Percentiles rank a stretch among this genome's conserved stretches.
phyloP scores from a whole-genome alignment of 2,888 invertebrate genomes.

The Polyommatus icarus region DNA sequence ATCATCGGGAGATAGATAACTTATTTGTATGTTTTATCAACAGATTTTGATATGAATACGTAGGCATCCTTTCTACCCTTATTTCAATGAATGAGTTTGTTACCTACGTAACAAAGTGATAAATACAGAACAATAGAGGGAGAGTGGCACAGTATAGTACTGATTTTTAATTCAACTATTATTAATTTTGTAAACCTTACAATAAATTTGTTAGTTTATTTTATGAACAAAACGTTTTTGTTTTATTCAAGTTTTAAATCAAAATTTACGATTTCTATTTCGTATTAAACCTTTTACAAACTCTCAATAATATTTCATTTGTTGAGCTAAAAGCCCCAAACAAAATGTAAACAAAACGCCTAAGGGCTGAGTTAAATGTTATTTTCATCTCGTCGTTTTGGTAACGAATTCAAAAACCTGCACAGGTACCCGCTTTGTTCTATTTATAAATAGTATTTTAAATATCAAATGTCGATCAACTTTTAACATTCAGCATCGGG shows the following conservation, averaged over 20 bases:
- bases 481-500: conserved; percentile 16
- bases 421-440: not conserved
- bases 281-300: not conserved
- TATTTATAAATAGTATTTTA: conserved; percentile 21
- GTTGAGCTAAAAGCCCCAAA: not conserved
- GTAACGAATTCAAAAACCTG: not conserved
- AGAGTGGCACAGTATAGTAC: not conserved
- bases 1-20: not conserved
- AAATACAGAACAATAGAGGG: not conserved
- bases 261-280: not conserved
- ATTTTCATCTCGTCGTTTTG: conserved; percentile 5
- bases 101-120: not conserved
- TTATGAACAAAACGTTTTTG: not conserved
- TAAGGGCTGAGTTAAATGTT: not conserved
- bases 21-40: conserved; percentile 14
- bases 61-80: not conserved
- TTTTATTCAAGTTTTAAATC: not conserved
- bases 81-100: not conserved
- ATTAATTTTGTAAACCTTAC: too few relatives aligned
- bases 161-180: not conserved
- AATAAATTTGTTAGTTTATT: not conserved
- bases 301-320: not conserved
- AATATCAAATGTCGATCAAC: conserved; percentile 27
- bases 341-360: conserved; percentile 4
- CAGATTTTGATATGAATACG: not conserved